A percentile compares a stretch with the other conserved stretches of the same genome.
These are phyloP conservation scores for Heliconius charithonia DNA, from an alignment of 2,888 invertebrate genomes.

Conservation along the genomic window DNA sequence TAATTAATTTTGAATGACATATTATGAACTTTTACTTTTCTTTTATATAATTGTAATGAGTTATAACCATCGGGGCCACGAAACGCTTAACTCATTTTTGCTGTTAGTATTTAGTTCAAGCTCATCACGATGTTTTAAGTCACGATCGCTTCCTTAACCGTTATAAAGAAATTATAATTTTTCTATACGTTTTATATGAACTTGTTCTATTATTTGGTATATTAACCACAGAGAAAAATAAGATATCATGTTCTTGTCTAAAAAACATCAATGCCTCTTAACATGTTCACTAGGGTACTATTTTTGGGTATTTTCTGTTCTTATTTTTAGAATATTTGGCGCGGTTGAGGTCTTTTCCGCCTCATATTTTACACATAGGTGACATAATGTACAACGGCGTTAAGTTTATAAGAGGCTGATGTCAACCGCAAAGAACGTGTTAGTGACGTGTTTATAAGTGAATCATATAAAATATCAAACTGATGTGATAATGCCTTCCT, in stretches of 20 bases:
- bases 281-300: too few relatives aligned
- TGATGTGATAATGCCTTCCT: too few relatives aligned
- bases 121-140: constrained; percentile 53
- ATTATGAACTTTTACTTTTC: constrained; percentile 16
- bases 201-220: constrained; percentile 16
- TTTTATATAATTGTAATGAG: neutral
- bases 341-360: neutral
- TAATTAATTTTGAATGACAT: neutral
- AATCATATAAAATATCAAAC: too few relatives aligned
- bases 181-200: neutral
- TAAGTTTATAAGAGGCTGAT: too few relatives aligned
- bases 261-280: neutral
- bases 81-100: constrained; percentile 59
- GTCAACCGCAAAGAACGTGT: too few relatives aligned
- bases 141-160: constrained; percentile 47
- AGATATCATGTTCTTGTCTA: neutral
- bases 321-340: too few relatives aligned
- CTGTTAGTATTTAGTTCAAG: constrained; percentile 53
- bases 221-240: neutral
- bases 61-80: constrained; percentile 52
- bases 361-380: too few relatives aligned
- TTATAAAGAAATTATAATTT: constrained; percentile 11
- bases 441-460: too few relatives aligned
- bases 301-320: too few relatives aligned
- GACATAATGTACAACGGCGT: too few relatives aligned